Evolutionary conservation across 2,797 vertebrate species (phyloP).

Genomic region (Dicrostonyx torquatus): DNA sequence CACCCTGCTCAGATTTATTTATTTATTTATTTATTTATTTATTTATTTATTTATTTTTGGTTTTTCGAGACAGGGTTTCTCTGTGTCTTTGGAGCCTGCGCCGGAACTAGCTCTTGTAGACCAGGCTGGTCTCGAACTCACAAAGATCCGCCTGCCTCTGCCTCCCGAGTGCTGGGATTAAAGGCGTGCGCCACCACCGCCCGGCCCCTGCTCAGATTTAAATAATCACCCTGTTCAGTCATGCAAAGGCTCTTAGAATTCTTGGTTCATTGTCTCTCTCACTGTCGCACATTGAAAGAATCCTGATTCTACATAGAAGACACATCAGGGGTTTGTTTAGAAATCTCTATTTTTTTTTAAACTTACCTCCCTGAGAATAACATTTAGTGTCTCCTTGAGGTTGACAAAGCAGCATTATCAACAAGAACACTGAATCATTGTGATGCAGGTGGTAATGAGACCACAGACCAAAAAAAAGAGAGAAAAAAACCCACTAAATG

Average conservation of each 20-base stretch:
- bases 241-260: fast-evolving
- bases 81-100: too few relatives aligned
- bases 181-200: too few relatives aligned
- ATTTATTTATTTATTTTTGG: too few relatives aligned
- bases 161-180: too few relatives aligned
- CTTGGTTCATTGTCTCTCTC: background rate
- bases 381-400: background rate
- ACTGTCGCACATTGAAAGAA: background rate
- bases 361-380: background rate
- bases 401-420: background rate
- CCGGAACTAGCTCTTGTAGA: too few relatives aligned
- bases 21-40: too few relatives aligned
- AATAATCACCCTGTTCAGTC: fast-evolving
- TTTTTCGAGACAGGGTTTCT: too few relatives aligned
- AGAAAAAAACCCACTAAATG: background rate
- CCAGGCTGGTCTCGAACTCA: too few relatives aligned
- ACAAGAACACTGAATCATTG: background rate
- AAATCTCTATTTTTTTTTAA: background rate
- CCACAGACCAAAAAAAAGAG: background rate
- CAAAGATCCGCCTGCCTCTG: too few relatives aligned
- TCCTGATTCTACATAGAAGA: background rate
- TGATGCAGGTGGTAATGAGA: background rate
- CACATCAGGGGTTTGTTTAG: too few relatives aligned
- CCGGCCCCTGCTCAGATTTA: background rate
- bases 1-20: background rate